Conservation (phyloP, 92 coral and sea anemone species). For the Phenganax subtilis region DNA sequence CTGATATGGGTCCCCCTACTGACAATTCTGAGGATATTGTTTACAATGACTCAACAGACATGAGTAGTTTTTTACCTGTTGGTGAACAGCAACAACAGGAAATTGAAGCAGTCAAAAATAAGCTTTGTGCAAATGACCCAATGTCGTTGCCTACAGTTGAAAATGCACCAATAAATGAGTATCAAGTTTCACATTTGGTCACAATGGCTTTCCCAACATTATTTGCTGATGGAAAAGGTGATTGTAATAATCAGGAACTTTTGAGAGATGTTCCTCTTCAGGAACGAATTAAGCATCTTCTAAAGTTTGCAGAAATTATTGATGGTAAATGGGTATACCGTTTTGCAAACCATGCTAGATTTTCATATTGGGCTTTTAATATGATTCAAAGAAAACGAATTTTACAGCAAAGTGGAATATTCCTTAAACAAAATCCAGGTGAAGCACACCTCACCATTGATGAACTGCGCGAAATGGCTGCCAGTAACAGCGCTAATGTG, state of each 20-base stretch:
- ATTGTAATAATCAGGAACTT: no score
- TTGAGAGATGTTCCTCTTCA: not conserved
- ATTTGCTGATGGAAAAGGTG: no score
- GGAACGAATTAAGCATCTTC: constrained; percentile 11
- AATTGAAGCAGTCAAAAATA: constrained; percentile 44
- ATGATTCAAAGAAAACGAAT: no score
- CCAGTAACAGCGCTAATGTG: constrained; percentile 9
- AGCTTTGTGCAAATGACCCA: constrained; percentile 37
- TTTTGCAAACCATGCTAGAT: constrained; percentile 18
- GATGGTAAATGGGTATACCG: constrained; percentile 11
- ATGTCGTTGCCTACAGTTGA: constrained; percentile 27
- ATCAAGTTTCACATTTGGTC: no score
- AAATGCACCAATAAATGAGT: not conserved
- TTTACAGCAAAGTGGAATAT: no score
- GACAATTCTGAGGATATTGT: constrained; percentile 28
- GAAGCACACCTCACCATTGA: not conserved
- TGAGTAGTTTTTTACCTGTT: constrained; percentile 16
- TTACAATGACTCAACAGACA: constrained; percentile 38
- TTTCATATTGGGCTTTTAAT: no score
- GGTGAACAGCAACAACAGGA: constrained; percentile 52
- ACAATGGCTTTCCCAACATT: no score
- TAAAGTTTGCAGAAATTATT: constrained; percentile 5
- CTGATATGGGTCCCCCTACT: constrained; percentile 51
- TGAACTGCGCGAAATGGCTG: constrained; percentile 46
- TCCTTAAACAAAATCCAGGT: no score